Base-by-base conservation (phyloP, 2,888 invertebrate species). In the Choreutis nemorana region DNA sequence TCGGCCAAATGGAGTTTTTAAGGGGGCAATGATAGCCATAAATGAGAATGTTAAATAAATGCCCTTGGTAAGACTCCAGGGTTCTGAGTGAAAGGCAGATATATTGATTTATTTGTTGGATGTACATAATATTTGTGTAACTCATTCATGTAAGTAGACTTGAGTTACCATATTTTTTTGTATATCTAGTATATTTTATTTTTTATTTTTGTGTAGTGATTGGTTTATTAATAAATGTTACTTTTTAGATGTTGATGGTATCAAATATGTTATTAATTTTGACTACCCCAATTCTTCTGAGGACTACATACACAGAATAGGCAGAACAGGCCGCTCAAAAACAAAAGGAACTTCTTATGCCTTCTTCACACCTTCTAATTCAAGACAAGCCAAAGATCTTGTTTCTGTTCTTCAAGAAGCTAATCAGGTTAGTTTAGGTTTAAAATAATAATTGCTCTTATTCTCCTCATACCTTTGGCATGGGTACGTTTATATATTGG, bases 211-310 rank as follows among this genome's bases (percentile, higher is more conserved):
- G 2, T 7, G 2, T 10, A 21, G 22, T 5, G 1, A 23, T 12
- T 23, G n/a, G n/a, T 18, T 28, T 34, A 22, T 29, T 35, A 39
- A 41, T 25, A 26, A 28, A 13, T 10, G 12, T 33, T 34, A 14
- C 29, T 20, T 46, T 68, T 77, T 83, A 96, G 95, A 96, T 87
- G 95, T 96, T 58, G 94, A 94, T 66, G 95, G 95, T 61, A 94
- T 97, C 55, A 94, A 94, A 79, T 94, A 90, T 81, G 96, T 97
- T 43, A 92, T 96, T 64, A 97, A 96, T 82, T 95, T 90, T 82
- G 96, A 96, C 81, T 97, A 94, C 73, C 96, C 96, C 32, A 91
- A 91, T 68, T 94, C 92, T 35, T 93, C 94, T 31, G 96, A 97
- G 68, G 95, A 96, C 73, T 96, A 96, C 66, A 93, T 96, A 53